phyloP scores from a whole-genome alignment of 2,113 vertebrate genomes.

The Parotia lawesii region DNA sequence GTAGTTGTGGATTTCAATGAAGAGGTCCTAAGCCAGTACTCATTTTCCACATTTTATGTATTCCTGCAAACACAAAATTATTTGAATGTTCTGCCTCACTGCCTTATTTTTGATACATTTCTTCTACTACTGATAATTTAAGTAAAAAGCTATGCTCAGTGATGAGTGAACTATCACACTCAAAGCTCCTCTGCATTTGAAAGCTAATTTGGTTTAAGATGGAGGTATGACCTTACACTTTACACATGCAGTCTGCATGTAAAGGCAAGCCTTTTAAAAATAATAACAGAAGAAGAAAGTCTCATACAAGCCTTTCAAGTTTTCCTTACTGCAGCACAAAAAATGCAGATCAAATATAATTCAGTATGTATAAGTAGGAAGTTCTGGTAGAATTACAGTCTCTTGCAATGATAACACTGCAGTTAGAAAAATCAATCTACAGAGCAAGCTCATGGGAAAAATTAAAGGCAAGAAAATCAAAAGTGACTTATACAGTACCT shows the following conservation, averaged over 20 bases:
- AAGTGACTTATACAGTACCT: background rate
- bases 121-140: background rate
- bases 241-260: background rate
- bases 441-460: background rate
- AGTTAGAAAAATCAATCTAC: background rate
- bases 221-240: background rate
- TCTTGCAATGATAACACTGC: background rate
- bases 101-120: conserved; percentile 13
- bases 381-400: background rate
- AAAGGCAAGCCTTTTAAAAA: background rate
- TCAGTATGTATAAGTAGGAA: background rate
- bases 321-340: background rate
- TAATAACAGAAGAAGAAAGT: background rate
- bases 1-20: background rate
- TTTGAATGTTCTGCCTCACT: conserved; percentile 11
- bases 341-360: background rate
- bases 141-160: background rate
- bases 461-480: background rate
- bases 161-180: conserved; percentile 13
- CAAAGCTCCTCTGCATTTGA: background rate
- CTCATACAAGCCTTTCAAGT: background rate
- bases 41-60: background rate
- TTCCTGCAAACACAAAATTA: conserved; percentile 1
- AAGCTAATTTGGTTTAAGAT: background rate
- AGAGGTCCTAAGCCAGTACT: background rate